Conservation (phyloP, 2,888 invertebrate genomes). For the Tubulanus polymorphus region DNA sequence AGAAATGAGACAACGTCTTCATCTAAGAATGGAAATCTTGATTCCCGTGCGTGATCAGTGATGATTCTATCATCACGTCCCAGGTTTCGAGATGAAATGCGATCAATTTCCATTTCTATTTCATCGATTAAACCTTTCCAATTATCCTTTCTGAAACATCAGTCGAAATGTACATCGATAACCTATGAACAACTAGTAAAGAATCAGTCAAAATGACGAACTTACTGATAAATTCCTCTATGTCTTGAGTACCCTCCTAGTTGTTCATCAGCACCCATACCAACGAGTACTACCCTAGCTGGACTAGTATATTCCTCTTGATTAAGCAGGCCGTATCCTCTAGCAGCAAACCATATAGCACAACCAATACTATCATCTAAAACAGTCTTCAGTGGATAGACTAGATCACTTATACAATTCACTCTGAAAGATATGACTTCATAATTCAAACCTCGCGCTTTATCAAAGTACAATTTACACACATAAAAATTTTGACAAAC, state of each 20-base stretch:
- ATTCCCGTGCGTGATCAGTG: constrained; percentile 73
- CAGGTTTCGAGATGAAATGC: constrained; percentile 85
- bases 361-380: constrained; percentile 93
- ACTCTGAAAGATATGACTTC: constrained; percentile 24
- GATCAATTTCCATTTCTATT: constrained; percentile 72
- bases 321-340: constrained; percentile 59
- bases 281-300: constrained; percentile 64
- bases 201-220: neutral
- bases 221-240: constrained; percentile 61
- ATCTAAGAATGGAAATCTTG: constrained; percentile 67
- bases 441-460: too few species aligned
- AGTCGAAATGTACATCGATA: neutral
- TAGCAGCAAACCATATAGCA: constrained; percentile 89
- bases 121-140: constrained; percentile 62
- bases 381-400: constrained; percentile 81
- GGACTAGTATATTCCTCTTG: constrained; percentile 29
- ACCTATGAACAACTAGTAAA: neutral
- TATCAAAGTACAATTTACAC: neutral
- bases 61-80: constrained; percentile 92
- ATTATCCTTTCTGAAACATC: constrained; percentile 40
- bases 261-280: constrained; percentile 96
- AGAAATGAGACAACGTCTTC: constrained; percentile 59
- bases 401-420: constrained; percentile 62
- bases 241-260: constrained; percentile 93
- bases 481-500: constrained; percentile 15